These are phyloP conservation scores for Drosophila tani DNA, from an alignment of 1,140 invertebrate species.

Conservation along the genomic window DNA sequence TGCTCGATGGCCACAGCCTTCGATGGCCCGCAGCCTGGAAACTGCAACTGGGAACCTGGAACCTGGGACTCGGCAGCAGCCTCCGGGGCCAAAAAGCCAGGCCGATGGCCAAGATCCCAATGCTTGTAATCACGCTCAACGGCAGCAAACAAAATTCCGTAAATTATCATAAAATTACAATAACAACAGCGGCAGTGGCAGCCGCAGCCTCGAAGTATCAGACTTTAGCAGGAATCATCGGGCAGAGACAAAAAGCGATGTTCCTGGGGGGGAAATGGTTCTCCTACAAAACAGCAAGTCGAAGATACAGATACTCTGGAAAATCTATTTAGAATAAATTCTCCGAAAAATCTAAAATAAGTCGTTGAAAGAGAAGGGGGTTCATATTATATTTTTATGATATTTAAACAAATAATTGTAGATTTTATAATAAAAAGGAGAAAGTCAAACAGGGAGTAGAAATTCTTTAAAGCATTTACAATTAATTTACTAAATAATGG, in stretches of 20 bases:
- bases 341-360: background rate
- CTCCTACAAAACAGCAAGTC: background rate
- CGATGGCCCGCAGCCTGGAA: constrained; percentile 16
- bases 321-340: background rate
- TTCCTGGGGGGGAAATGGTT: background rate
- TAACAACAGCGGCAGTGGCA: constrained; percentile 53
- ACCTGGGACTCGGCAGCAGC: background rate
- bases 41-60: constrained; percentile 18
- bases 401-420: too few relatives aligned
- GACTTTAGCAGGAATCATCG: constrained; percentile 24
- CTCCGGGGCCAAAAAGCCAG: constrained; percentile 19
- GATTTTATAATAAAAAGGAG: too few relatives aligned
- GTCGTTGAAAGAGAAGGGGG: background rate
- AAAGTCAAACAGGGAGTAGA: too few relatives aligned
- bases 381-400: too few relatives aligned
- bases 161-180: constrained; percentile 77
- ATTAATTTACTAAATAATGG: too few relatives aligned
- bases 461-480: too few relatives aligned
- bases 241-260: constrained; percentile 15
- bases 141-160: constrained; percentile 67
- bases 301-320: background rate
- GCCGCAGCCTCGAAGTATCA: constrained; percentile 15
- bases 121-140: constrained; percentile 72
- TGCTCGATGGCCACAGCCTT: constrained; percentile 36
- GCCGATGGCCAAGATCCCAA: constrained; percentile 25